phyloP scores from a whole-genome alignment of 2,113 vertebrate genomes.

The Psittacula cyanocephala region DNA sequence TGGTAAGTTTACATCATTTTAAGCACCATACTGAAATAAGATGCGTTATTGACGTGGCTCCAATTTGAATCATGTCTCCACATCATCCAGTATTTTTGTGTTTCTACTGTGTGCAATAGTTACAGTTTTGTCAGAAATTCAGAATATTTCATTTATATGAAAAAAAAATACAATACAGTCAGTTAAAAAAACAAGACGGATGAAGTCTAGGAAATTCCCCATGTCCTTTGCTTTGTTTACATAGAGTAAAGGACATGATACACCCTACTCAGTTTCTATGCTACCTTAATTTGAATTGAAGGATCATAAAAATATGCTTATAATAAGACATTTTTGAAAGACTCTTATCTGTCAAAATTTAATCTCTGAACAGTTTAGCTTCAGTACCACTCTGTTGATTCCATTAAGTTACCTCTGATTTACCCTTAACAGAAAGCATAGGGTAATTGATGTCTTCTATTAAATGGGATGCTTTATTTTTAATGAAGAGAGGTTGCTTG shows the following conservation, averaged over 20 bases:
- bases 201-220: background rate
- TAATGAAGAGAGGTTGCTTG: constrained; percentile 1
- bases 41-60: background rate
- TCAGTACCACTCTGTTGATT: background rate
- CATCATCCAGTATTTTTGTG: background rate
- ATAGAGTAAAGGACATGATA: background rate
- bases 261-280: background rate
- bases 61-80: background rate
- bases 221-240: background rate
- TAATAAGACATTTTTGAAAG: background rate
- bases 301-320: background rate
- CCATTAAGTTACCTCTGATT: background rate
- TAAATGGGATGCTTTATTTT: constrained; percentile 1
- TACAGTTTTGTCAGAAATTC: background rate
- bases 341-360: background rate
- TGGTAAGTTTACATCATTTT: no score
- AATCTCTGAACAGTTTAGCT: background rate
- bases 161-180: background rate
- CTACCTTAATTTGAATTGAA: background rate
- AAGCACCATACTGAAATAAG: background rate
- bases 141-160: background rate
- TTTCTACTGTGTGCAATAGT: background rate
- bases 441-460: background rate
- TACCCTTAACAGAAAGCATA: background rate
- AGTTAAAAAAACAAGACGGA: background rate